Evolutionary conservation across 2,113 vertebrate genomes (phyloP), one percentile per base, ranked within the genome.

Genomic region (Pluvianellus socialis): DNA sequence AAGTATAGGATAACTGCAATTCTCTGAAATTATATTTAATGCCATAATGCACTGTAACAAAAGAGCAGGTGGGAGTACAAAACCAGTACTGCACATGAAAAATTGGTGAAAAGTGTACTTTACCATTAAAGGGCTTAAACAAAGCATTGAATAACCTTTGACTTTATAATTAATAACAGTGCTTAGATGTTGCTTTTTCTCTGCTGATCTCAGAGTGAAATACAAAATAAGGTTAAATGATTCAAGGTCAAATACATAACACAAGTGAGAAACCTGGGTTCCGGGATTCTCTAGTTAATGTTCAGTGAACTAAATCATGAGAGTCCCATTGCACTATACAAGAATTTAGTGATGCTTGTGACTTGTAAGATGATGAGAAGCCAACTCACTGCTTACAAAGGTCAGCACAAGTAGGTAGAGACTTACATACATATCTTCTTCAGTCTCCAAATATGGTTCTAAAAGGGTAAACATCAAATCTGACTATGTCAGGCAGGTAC

Each of bases 11-110:
- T 89, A 79, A 92, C 88, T 90, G 44, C 49, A 94, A 58, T 93
- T 97, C 72, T 94, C 80, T 16, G 82, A 92, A 97, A 88, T 93
- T 94, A 55, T 86, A 88, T 93, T 50, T 92, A 96, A 85, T 82
- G 33, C 28, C 79, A 77, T 88, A 87, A 59, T 89, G 59, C 92
- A 50, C 63, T 79, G 81, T 92, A 95, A 94, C 63, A 97, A 97
- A 96, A 33, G 49, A 90, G 50, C 66, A 79, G 45, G 35, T 92
- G 87, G 45, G 77, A 96, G 81, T 92, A 79, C 38, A 86, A 90
- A 95, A 92, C 35, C 44, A 75, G 49, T 76, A 32, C 32, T 75
- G n/a, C 65, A 70, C 35, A 66, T 35, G 50, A 79, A 94, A 96
- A 94, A 95, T 18, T 58, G 14, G 45, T 62, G 66, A 94, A 84